Base-by-base conservation (phyloP, 1,140 invertebrate genomes). In the Oppia nitens region DNA sequence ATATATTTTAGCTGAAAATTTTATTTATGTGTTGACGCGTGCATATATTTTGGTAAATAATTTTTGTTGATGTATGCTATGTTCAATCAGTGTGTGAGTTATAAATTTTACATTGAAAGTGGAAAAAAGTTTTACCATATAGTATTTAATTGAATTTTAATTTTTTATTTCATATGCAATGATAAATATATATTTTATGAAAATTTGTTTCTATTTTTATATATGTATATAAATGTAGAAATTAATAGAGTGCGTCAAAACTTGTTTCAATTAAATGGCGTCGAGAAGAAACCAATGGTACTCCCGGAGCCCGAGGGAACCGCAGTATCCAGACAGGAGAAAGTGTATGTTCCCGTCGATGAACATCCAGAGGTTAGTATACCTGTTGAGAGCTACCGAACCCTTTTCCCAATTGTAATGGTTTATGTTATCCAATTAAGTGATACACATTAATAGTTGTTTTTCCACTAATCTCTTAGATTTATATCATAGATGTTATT, bases 291-390 rank as follows among this genome's bases (percentile, higher is more conserved):
- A 70, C 87, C 92, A 27, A 78, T 96, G 50, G 75, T 85, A 58
- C 77, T 98, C 67, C 96, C 96, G 67, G 94, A 98, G 67, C 78
- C 88, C 48, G 83, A 88, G 62, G 96, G 96, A 47, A 80, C 87
- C 66, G 77, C 88, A 64, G 84, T 87, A 59, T 89, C 88, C 67
- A 79, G 93, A 65, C 89, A 89, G 74, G 95, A 99, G 79, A 99
- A 99, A 82, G 87, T 99, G 67, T 98, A 93, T 77, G 93, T 99
- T 69, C 96, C 96, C 14, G 88, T 95, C 64, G 96, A 97, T 81
- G 93, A 98, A 75, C 89, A 97, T 76, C 96, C 96, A 78, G 95
- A 98, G 73, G 95, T 98, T 79, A 92, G 87, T 88, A 40, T 40
- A 6, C 32, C 6, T 40, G 17, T 6, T 40, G 6, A 53, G 4